Conservation (phyloP, 2,113 vertebrate genomes). For the Sapajus apella region DNA sequence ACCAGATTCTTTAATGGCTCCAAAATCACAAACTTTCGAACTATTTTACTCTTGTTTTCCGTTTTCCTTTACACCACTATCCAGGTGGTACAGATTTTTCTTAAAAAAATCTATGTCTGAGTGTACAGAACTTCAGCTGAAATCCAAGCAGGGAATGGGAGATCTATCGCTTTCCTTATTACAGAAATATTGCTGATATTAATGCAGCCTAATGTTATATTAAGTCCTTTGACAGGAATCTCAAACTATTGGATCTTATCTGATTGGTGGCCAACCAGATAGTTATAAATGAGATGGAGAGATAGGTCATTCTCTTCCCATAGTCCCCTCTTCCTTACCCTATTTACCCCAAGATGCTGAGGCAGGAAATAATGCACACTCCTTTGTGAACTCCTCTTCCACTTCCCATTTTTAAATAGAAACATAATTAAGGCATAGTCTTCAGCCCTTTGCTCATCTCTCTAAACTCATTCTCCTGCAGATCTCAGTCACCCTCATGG, state of each 20-base stretch:
- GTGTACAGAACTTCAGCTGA: not conserved
- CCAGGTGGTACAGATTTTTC: not conserved
- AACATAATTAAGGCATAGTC: too few relatives aligned
- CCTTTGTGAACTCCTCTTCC: not conserved
- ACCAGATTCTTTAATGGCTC: not conserved
- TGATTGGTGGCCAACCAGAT: not conserved
- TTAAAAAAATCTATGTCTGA: not conserved
- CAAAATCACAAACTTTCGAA: not conserved
- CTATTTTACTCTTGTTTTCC: not conserved
- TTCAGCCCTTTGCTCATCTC: too few relatives aligned
- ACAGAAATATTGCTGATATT: not conserved
- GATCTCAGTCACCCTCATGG: not conserved
- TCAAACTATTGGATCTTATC: not conserved
- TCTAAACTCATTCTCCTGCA: not conserved
- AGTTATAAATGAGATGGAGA: not conserved
- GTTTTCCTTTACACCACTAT: not conserved
- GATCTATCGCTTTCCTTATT: not conserved
- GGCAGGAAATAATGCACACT: not conserved
- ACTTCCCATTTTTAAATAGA: not conserved
- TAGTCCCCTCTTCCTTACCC: not conserved
- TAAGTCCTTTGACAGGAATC: not conserved
- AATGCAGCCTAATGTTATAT: not conserved
- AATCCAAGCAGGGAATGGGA: not conserved
- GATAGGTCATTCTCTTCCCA: not conserved
- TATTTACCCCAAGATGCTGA: not conserved